Evolutionary conservation across 2,888 invertebrate species (phyloP).

Genomic region (Lepidochrysops patricia): DNA sequence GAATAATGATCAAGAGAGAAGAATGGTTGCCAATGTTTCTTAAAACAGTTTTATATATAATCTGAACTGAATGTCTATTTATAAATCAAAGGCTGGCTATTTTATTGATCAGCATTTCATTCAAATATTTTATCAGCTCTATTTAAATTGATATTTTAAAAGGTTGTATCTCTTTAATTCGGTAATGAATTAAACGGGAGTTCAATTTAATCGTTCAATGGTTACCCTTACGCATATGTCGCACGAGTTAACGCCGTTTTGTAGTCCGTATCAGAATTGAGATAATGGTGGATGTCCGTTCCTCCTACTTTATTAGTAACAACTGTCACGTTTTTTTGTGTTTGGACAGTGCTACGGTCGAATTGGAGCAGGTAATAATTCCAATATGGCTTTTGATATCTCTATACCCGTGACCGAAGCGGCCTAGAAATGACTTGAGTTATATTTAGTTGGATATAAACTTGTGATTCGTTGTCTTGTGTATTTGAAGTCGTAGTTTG

Average conservation of each 20-base stretch:
- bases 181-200: slow-evolving; percentile 7
- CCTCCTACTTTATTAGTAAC: slow-evolving; percentile 58
- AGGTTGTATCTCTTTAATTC: background rate
- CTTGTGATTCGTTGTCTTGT: no score
- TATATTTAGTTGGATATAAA: no score
- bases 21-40: background rate
- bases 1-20: background rate
- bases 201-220: slow-evolving; percentile 28
- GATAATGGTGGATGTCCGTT: slow-evolving; percentile 68
- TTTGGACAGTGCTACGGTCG: slow-evolving; percentile 51
- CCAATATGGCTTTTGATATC: slow-evolving; percentile 1
- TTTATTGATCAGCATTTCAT: no score
- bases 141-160: background rate
- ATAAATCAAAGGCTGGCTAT: background rate
- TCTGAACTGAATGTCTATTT: background rate
- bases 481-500: no score
- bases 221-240: slow-evolving; percentile 49
- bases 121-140: background rate
- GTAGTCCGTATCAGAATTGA: slow-evolving; percentile 70
- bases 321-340: slow-evolving; percentile 56
- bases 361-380: slow-evolving; percentile 4
- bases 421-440: background rate
- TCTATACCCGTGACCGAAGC: background rate
- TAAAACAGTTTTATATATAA: background rate
- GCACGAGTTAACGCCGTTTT: slow-evolving; percentile 63